Conservation (phyloP, 2,888 invertebrate species). For the Drosophila koepferae region DNA sequence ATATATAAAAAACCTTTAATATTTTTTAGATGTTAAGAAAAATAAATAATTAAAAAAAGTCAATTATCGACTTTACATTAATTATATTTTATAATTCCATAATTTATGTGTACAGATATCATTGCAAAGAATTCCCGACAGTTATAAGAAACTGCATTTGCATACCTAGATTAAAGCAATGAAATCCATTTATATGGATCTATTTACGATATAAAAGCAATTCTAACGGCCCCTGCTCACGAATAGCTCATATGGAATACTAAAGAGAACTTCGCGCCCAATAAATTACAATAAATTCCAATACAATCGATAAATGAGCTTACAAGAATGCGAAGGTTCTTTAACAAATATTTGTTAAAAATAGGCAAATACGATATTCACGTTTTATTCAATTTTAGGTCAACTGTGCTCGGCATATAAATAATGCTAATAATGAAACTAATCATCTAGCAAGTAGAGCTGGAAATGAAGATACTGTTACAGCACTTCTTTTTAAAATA, state of each 20-base stretch:
- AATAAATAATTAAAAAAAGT: background rate
- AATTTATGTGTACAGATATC: background rate
- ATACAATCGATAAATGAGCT: constrained; percentile 38
- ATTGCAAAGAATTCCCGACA: background rate
- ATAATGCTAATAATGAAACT: constrained; percentile 17
- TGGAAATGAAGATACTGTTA: background rate
- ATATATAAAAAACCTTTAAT: too few relatives aligned
- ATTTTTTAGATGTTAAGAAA: background rate
- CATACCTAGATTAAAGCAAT: background rate
- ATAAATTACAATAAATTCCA: constrained; percentile 61
- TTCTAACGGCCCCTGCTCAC: background rate
- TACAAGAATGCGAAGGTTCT: constrained; percentile 43
- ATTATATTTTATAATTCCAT: background rate
- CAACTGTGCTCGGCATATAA: constrained; percentile 53
- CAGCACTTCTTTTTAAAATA: background rate
- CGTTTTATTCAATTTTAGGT: constrained; percentile 63
- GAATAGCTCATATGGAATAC: constrained; percentile 25
- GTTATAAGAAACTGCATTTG: background rate
- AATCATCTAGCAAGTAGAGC: too few relatives aligned
- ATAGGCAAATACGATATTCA: constrained; percentile 39
- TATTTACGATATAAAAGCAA: background rate
- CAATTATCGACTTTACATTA: background rate
- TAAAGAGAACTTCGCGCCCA: constrained; percentile 10
- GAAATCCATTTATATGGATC: constrained; percentile 2
- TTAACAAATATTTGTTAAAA: constrained; percentile 16